These are phyloP conservation scores for Notocelia uddmanniana DNA, from an alignment of 2,888 invertebrate species.

Conservation along the genomic window DNA sequence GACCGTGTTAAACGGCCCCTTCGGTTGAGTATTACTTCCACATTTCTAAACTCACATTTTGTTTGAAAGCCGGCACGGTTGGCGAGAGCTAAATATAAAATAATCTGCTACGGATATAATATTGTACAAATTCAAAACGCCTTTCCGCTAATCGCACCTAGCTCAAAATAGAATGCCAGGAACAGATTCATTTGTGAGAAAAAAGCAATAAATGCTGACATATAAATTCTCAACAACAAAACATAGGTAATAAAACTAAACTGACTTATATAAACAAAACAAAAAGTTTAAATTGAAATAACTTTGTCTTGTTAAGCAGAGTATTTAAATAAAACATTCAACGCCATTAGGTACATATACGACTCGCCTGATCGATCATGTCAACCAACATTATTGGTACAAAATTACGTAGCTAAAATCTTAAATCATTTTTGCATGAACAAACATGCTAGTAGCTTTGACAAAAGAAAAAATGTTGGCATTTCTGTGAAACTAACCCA, in stretches of 20 bases:
- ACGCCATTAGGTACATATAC: conserved; percentile 13
- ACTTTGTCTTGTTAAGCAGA: conserved; percentile 16
- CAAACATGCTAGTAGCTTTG: conserved; percentile 13
- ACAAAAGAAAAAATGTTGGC: conserved; percentile 26
- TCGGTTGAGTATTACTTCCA: conserved; percentile 41
- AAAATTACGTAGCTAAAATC: conserved; percentile 26
- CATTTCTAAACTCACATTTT: conserved; percentile 22
- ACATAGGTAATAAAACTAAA: conserved; percentile 27
- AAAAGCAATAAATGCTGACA: conserved; percentile 42
- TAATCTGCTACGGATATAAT: conserved; percentile 30
- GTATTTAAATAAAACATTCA: conserved; percentile 38
- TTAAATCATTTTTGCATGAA: conserved; percentile 14
- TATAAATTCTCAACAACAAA: conserved; percentile 35
- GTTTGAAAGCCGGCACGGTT: conserved; percentile 19
- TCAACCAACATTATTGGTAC: conserved; percentile 28
- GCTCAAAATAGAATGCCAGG: conserved; percentile 29
- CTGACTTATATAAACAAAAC: conserved; percentile 36
- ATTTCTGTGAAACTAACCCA: conserved; percentile 36
- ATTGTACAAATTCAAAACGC: conserved; percentile 24
- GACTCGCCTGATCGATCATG: conserved; percentile 25
- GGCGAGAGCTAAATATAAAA: conserved; percentile 30
- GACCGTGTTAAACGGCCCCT: conserved; percentile 7
- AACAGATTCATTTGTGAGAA: conserved; percentile 28
- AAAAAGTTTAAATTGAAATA: conserved; percentile 17
- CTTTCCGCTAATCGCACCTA: conserved; percentile 23